Percentiles rank a stretch among this genome's conserved stretches.
These are phyloP conservation scores for Drosophila neonasuta DNA, from an alignment of 2,888 invertebrate genomes.

Conservation along the genomic window DNA sequence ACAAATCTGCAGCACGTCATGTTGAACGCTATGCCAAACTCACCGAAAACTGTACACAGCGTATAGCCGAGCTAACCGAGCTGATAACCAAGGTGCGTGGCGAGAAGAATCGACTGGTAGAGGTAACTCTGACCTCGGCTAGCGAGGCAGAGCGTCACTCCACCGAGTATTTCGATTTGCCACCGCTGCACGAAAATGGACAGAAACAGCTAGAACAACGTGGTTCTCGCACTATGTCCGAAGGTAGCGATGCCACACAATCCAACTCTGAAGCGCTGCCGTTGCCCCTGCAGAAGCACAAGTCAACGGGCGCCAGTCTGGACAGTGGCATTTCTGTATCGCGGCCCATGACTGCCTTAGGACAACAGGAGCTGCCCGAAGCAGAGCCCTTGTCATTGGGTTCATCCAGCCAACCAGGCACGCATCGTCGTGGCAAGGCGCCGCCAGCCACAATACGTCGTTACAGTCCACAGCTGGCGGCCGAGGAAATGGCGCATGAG, in stretches of 20 bases:
- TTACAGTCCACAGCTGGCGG: slow-evolving; percentile 80
- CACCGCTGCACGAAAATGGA: slow-evolving; percentile 41
- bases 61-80: slow-evolving; percentile 84
- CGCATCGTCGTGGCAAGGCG: slow-evolving; percentile 46
- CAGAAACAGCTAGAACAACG: slow-evolving; percentile 10
- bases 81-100: slow-evolving; percentile 85
- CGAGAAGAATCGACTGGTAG: slow-evolving; percentile 84
- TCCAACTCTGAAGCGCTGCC: slow-evolving; percentile 58
- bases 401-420: slow-evolving; percentile 46
- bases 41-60: slow-evolving; percentile 84
- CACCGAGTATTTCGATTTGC: slow-evolving; percentile 81
- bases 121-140: slow-evolving; percentile 80
- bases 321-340: slow-evolving; percentile 82
- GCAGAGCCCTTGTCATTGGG: slow-evolving; percentile 59
- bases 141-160: slow-evolving; percentile 80
- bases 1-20: slow-evolving; percentile 29
- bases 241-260: slow-evolving; percentile 52
- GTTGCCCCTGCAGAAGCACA: slow-evolving; percentile 74
- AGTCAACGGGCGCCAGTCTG: slow-evolving; percentile 76
- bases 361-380: slow-evolving; percentile 46
- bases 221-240: slow-evolving; percentile 49
- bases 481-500: slow-evolving; percentile 83
- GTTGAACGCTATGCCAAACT: slow-evolving; percentile 83
- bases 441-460: slow-evolving; percentile 79
- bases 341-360: slow-evolving; percentile 79